These are phyloP conservation scores for Oreotrochilus melanogaster DNA, from an alignment of 2,113 vertebrate species.

Conservation along the genomic window DNA sequence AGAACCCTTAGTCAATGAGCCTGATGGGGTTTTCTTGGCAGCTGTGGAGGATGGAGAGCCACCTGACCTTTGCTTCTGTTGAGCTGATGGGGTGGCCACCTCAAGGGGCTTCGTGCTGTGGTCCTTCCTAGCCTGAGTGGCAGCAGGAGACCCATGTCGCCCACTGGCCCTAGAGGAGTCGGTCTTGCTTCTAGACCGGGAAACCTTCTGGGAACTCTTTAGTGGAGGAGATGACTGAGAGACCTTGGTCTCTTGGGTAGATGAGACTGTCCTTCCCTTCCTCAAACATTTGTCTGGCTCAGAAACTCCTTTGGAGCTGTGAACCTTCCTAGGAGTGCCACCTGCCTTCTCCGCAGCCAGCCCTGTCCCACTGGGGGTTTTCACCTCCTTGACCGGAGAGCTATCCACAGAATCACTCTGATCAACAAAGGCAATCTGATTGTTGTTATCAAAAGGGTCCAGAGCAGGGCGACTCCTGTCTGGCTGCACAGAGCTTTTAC, in stretches of 20 bases:
- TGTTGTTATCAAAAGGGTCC: conserved; percentile 92
- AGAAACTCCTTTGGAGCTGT: conserved; percentile 70
- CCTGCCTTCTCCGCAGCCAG: conserved; percentile 78
- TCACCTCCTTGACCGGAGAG: conserved; percentile 88
- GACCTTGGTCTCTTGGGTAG: conserved; percentile 77
- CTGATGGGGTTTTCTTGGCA: conserved; percentile 77
- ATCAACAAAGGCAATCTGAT: conserved; percentile 90
- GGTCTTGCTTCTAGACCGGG: conserved; percentile 76
- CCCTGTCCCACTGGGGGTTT: conserved; percentile 73
- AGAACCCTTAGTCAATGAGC: conserved; percentile 71
- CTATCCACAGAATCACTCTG: conserved; percentile 88
- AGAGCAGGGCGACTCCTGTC: conserved; percentile 79
- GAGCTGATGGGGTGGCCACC: conserved; percentile 51
- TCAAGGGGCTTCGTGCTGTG: conserved; percentile 67
- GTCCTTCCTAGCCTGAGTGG: conserved; percentile 83
- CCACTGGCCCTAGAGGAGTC: conserved; percentile 78
- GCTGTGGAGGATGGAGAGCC: conserved; percentile 76
- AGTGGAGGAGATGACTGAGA: conserved; percentile 75
- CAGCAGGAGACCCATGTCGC: conserved; percentile 78
- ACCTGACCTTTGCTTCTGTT: conserved; percentile 81
- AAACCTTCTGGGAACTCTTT: conserved; percentile 79
- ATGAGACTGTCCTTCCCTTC: conserved; percentile 82
- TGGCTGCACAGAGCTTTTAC: conserved; percentile 77
- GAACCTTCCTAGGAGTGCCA: conserved; percentile 73
- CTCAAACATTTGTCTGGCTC: conserved; percentile 85